These are phyloP conservation scores for Phenganax marumi DNA, from an alignment of 92 coral and sea anemone genomes.

Conservation along the genomic window DNA sequence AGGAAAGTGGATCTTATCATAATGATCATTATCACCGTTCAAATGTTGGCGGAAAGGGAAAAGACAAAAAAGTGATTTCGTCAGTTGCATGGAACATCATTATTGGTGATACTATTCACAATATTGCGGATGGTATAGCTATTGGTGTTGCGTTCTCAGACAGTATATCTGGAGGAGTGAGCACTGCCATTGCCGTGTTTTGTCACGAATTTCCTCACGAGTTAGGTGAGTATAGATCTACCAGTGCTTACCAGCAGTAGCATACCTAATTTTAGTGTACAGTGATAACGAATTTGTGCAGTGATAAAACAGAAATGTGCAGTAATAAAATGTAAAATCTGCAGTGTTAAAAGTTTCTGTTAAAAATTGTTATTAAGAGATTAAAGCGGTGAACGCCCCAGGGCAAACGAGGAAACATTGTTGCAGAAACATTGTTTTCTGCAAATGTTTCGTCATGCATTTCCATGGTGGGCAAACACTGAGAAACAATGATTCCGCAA, in stretches of 20 bases:
- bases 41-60: slow-evolving; percentile 13
- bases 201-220: slow-evolving; percentile 96
- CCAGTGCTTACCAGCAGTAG: too few species aligned
- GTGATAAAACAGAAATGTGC: not conserved
- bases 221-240: too few species aligned
- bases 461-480: too few species aligned
- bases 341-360: too few species aligned
- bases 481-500: too few species aligned
- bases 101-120: slow-evolving; percentile 89
- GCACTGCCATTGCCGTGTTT: slow-evolving; percentile 90
- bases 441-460: too few species aligned
- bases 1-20: not conserved
- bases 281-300: too few species aligned
- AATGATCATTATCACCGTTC: not conserved
- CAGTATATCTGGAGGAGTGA: slow-evolving; percentile 77
- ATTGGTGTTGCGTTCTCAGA: slow-evolving; percentile 93
- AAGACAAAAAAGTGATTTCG: slow-evolving; percentile 44
- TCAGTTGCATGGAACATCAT: slow-evolving; percentile 87
- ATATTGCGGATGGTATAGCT: slow-evolving; percentile 92
- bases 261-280: not conserved
- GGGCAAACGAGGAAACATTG: too few species aligned
- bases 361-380: too few species aligned
- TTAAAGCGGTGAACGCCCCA: too few species aligned
- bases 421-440: too few species aligned
- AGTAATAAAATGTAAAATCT: too few species aligned